Percentiles rank a stretch among this genome's conserved stretches.
Conservation (phyloP, 2,888 invertebrate species). For the Harmothoe impar region DNA sequence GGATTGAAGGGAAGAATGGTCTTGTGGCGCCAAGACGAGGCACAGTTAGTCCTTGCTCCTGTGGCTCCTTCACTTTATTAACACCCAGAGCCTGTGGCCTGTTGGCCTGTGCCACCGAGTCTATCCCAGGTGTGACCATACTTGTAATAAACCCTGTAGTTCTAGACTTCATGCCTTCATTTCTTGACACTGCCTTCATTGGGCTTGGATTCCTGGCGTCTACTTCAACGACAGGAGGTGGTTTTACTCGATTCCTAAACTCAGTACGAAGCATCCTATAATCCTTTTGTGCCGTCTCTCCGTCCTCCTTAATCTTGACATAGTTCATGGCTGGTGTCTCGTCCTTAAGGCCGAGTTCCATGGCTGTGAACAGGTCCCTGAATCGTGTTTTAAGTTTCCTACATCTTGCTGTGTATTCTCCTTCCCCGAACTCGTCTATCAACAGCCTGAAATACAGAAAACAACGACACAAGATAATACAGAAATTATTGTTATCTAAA, state of each 20-base stretch:
- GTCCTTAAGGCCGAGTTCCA: constrained; percentile 20
- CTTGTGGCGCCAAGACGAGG: background rate
- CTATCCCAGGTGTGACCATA: constrained; percentile 40
- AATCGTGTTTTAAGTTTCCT: constrained; percentile 40
- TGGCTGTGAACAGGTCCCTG: constrained; percentile 21
- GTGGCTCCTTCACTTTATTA: background rate
- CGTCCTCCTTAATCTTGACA: constrained; percentile 20
- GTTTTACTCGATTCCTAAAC: background rate
- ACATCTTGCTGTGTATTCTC: background rate
- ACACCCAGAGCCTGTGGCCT: constrained; percentile 13
- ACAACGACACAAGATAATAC: no score
- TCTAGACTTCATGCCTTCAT: background rate
- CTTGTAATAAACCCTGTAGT: constrained; percentile 28
- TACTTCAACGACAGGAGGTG: background rate
- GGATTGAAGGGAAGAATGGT: constrained; percentile 13
- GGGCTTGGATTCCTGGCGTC: background rate
- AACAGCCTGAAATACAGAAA: background rate
- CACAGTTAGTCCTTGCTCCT: background rate
- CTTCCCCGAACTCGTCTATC: constrained; percentile 21
- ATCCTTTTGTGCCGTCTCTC: constrained; percentile 31
- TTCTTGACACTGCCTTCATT: background rate
- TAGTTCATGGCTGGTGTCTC: constrained; percentile 13
- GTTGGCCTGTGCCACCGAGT: constrained; percentile 38
- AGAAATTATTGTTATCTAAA: no score
- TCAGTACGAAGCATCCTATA: background rate